phyloP scores from a whole-genome alignment of 2,888 invertebrate genomes.

The Antitype chi region DNA sequence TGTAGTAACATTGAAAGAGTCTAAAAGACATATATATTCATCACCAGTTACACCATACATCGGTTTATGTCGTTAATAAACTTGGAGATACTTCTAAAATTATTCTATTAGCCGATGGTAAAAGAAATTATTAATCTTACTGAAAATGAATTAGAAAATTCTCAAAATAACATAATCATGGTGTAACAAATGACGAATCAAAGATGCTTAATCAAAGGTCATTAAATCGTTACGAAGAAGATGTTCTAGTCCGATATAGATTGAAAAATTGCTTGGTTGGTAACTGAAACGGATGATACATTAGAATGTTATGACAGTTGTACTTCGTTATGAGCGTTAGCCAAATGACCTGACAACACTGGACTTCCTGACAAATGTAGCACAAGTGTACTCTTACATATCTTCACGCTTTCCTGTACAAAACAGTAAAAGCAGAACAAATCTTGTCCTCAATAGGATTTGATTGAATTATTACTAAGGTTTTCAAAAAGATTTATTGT shows the following conservation, averaged over 20 bases:
- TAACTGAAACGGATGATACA: constrained; percentile 73
- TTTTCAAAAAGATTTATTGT: constrained; percentile 35
- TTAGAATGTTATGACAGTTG: constrained; percentile 84
- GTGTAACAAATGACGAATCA: constrained; percentile 36
- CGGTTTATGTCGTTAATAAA: background rate
- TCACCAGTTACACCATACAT: constrained; percentile 43
- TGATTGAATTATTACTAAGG: constrained; percentile 47
- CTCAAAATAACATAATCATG: constrained; percentile 9
- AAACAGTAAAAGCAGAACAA: constrained; percentile 23
- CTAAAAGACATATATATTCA: constrained; percentile 15
- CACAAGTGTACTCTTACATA: constrained; percentile 77
- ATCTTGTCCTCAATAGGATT: constrained; percentile 23
- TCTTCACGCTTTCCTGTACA: constrained; percentile 40
- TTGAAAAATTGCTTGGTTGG: constrained; percentile 68
- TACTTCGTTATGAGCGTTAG: constrained; percentile 76
- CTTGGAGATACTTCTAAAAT: background rate
- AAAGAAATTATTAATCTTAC: background rate
- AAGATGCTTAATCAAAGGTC: constrained; percentile 53
- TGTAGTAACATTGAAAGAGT: constrained; percentile 32
- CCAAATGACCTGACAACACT: constrained; percentile 84
- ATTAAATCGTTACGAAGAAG: constrained; percentile 51
- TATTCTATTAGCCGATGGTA: background rate
- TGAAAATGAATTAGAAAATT: background rate
- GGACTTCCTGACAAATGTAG: constrained; percentile 84
- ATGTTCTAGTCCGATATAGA: constrained; percentile 63